These are phyloP conservation scores for Bubo bubo DNA, from an alignment of 2,113 vertebrate genomes.

Conservation along the genomic window DNA sequence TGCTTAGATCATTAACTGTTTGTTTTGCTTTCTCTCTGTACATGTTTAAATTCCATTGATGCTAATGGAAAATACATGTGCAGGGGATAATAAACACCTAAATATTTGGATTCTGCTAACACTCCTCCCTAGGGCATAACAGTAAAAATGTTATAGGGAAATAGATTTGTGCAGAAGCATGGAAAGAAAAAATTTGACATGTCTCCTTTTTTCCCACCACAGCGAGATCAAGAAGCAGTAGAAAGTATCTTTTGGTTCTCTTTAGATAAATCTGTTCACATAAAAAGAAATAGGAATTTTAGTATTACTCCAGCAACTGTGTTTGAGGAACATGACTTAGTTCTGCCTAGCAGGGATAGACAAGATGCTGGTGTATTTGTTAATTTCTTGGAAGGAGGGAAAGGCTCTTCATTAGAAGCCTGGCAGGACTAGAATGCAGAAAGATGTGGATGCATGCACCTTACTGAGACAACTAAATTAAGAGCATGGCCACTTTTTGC, in stretches of 20 bases:
- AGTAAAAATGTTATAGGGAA: conserved; percentile 16
- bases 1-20: neutral
- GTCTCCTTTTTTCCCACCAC: neutral
- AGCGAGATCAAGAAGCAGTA: neutral
- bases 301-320: neutral
- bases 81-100: neutral
- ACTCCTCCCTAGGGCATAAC: neutral
- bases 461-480: neutral
- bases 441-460: neutral
- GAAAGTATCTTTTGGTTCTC: neutral
- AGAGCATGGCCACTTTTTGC: neutral
- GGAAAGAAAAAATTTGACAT: neutral
- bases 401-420: neutral
- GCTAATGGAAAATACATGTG: conserved; percentile 15
- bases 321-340: neutral
- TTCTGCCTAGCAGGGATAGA: neutral
- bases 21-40: neutral
- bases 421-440: neutral
- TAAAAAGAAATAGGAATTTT: neutral
- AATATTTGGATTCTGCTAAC: conserved; percentile 20
- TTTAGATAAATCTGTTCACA: neutral
- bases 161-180: neutral
- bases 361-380: neutral
- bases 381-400: neutral
- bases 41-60: neutral